Conservation (phyloP, 2,797 vertebrate genomes). For the Clamator glandarius region DNA sequence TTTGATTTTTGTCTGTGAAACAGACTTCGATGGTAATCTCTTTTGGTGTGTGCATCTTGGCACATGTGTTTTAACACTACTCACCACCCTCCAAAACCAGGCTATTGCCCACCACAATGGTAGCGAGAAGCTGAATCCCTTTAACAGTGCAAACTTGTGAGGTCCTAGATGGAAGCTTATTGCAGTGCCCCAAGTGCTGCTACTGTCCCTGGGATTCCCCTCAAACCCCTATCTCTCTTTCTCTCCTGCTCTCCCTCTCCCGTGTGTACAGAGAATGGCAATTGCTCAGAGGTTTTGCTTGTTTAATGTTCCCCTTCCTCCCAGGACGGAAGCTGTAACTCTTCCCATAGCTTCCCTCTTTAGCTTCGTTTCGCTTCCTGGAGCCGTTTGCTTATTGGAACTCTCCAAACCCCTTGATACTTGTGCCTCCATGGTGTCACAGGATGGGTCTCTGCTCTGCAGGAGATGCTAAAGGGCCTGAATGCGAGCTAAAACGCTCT, state of each 20-base stretch:
- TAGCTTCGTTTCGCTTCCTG: constrained; percentile 55
- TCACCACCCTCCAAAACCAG: accelerated
- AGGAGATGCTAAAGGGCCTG: constrained; percentile 47
- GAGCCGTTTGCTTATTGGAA: constrained; percentile 5
- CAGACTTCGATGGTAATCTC: background rate
- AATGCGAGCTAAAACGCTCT: constrained; percentile 43
- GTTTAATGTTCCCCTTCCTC: constrained; percentile 57
- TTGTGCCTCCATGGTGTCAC: constrained; percentile 30
- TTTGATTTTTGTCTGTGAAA: background rate
- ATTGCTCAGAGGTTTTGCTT: constrained; percentile 5
- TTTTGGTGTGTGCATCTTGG: background rate
- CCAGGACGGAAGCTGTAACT: constrained; percentile 34
- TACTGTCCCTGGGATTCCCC: background rate
- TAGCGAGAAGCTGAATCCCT: background rate
- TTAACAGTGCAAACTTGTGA: background rate
- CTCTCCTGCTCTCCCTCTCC: too few relatives aligned
- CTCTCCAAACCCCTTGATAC: constrained; percentile 25
- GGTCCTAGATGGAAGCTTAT: background rate
- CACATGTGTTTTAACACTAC: background rate
- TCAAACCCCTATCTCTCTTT: background rate
- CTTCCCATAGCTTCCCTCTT: constrained; percentile 35
- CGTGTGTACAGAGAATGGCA: constrained; percentile 9
- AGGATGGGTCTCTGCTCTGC: constrained; percentile 62
- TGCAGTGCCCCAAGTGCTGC: background rate
- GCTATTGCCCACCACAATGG: background rate